Percentiles rank a stretch among this genome's conserved stretches.
These are phyloP conservation scores for Mycogona germanica DNA, from an alignment of 2,888 invertebrate species.

Conservation along the genomic window DNA sequence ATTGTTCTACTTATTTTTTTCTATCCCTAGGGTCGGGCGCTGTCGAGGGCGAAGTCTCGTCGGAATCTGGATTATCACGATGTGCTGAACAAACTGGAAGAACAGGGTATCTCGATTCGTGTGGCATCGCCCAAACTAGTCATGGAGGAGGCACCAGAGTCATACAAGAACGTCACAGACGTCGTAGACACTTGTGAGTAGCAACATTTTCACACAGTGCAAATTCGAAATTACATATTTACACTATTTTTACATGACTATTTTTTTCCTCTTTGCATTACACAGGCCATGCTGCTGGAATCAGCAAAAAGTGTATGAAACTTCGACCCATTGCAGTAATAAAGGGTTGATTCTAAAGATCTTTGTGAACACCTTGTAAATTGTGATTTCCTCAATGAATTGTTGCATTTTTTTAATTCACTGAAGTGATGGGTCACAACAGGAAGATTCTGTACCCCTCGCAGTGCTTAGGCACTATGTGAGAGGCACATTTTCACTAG, in stretches of 20 bases:
- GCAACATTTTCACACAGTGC: background rate
- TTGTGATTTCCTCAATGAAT: too few species aligned
- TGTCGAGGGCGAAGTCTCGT: constrained; percentile 94
- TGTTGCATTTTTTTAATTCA: too few species aligned
- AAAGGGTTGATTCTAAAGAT: constrained; percentile 93
- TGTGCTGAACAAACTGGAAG: constrained; percentile 69
- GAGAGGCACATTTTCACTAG: too few species aligned
- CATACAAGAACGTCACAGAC: constrained; percentile 98
- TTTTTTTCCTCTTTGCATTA: too few species aligned
- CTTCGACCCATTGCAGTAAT: constrained; percentile 96
- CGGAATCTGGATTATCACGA: constrained; percentile 87
- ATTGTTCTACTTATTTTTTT: constrained; percentile 7
- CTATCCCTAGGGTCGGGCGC: constrained; percentile 68
- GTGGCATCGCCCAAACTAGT: constrained; percentile 98
- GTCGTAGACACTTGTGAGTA: constrained; percentile 85
- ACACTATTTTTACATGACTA: too few species aligned
- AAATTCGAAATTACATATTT: too few species aligned
- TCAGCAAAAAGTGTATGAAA: constrained; percentile 93
- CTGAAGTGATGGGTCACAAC: too few species aligned
- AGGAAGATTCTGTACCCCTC: too few species aligned
- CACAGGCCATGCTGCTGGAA: constrained; percentile 79
- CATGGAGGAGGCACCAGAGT: constrained; percentile 99
- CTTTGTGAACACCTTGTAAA: too few species aligned
- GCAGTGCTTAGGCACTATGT: too few species aligned
- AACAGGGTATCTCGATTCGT: constrained; percentile 82